Evolutionary conservation across 2,113 vertebrate species (phyloP), one percentile per base, ranked within the genome.

Genomic region (Antennarius striatus): DNA sequence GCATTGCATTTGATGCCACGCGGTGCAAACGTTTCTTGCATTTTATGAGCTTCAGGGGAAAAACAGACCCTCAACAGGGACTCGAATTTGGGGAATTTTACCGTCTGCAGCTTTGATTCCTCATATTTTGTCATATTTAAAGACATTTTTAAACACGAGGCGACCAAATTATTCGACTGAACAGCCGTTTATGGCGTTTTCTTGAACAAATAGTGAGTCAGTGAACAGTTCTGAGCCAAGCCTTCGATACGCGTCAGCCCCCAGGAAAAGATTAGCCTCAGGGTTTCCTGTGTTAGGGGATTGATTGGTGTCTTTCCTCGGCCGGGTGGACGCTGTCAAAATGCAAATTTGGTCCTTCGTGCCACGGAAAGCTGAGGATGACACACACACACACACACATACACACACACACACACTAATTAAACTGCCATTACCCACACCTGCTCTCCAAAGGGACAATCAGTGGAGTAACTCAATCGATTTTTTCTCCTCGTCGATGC

Each of bases 341-440:
- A 83, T 82, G 73, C 30, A 71, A 83, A 90, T 79, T 46, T 59
- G 30, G 28, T 4, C 49, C 51, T 45, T 49, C 1, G 56, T 75
- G 51, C 29, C 0, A 66, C 69, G 17, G 57, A 66, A 77, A 73
- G 57, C 59, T 47, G 56, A 4, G 49, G 10, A 22, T 22, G 49
- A 11, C 5, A 58, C 52, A 40, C 55, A 71, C 15, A 60, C 56
- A 22, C 22, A 22, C 22, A 22, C 55, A 71, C 15, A 60, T 52
- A 22, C 22, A 22, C 22, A 22, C 22, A 22, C 22, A 22, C 22
- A 22, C 22, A 36, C 16, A 50, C 74, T 71, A 79, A 86, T 81
- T 77, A 79, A 81, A 69, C 77, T 73, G 64, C 63, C 77, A 81
- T 73, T 63, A 63, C 39, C 45, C 50, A 43, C 72, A 79, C 51